These are phyloP conservation scores for Hephaestus fuliginosus DNA, from an alignment of 2,797 vertebrate species.

Conservation along the genomic window DNA sequence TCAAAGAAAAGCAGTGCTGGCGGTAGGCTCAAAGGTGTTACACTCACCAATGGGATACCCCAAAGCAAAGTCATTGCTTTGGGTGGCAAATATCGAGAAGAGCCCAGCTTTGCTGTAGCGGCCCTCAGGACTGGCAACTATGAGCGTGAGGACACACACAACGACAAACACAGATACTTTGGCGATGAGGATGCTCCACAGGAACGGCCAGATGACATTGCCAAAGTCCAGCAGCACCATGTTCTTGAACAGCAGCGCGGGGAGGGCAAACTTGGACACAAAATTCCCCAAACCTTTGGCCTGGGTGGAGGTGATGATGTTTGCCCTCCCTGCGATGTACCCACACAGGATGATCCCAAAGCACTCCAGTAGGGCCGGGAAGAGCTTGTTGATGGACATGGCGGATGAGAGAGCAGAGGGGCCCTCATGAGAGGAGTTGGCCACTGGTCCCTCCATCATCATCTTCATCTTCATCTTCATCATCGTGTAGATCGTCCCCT, in stretches of 20 bases:
- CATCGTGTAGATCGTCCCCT: no score
- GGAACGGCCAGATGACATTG: conserved; percentile 95
- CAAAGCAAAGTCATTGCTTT: conserved; percentile 99
- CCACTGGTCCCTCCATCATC: conserved; percentile 64
- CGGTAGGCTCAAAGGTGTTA: not conserved
- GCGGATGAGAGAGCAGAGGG: conserved; percentile 54
- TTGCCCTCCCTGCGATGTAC: conserved; percentile 93
- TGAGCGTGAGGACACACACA: conserved; percentile 91
- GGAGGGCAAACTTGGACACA: conserved; percentile 98
- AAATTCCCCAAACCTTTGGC: conserved; percentile 96
- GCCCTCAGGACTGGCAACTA: conserved; percentile 90
- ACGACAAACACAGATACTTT: conserved; percentile 93
- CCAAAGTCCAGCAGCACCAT: conserved; percentile 97
- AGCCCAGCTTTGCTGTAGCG: conserved; percentile 96
- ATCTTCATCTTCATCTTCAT: no score
- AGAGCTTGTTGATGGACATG: conserved; percentile 95
- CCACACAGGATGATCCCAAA: conserved; percentile 98
- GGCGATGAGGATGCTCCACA: conserved; percentile 95
- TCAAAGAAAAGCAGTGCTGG: not conserved
- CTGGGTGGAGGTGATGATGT: conserved; percentile 94
- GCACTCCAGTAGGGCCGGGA: conserved; percentile 96
- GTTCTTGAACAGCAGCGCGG: conserved; percentile 96
- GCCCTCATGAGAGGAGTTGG: conserved; percentile 58
- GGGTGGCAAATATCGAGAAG: conserved; percentile 97
- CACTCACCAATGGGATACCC: conserved; percentile 97